Conservation (phyloP, 2,113 vertebrate species). For the Carassius gibelio region DNA sequence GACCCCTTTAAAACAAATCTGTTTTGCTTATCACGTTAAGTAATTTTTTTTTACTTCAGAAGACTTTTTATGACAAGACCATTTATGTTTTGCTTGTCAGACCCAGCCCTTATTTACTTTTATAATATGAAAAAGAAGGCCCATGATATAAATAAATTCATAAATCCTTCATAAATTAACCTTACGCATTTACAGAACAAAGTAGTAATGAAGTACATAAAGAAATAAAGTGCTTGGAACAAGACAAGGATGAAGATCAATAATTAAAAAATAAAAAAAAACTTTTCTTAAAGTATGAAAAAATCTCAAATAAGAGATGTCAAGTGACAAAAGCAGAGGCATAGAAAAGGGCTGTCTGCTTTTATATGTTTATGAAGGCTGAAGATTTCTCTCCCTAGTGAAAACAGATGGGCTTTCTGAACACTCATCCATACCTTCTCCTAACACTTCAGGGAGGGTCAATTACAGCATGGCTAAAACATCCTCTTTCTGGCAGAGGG, state of each 20-base stretch:
- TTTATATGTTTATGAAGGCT: constrained; percentile 32
- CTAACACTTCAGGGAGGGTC: constrained; percentile 75
- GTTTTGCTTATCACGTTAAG: background rate
- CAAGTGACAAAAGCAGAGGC: constrained; percentile 39
- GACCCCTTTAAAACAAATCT: background rate
- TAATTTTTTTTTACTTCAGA: background rate
- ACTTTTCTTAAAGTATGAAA: background rate
- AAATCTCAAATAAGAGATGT: constrained; percentile 35
- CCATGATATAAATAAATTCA: no score
- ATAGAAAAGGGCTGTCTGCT: background rate
- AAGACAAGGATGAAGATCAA: background rate
- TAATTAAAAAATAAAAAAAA: background rate
- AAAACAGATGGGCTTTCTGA: constrained; percentile 72
- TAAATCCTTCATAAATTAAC: no score
- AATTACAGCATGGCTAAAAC: constrained; percentile 78
- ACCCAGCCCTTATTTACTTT: background rate
- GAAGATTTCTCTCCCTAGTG: constrained; percentile 59
- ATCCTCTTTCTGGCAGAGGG: constrained; percentile 75
- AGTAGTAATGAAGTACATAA: no score
- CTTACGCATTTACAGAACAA: background rate
- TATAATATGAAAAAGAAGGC: background rate
- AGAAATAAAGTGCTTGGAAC: background rate
- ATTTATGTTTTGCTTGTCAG: background rate
- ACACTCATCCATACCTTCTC: constrained; percentile 69
- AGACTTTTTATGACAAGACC: background rate